Percentiles rank a stretch among this genome's conserved stretches.
phyloP scores from a whole-genome alignment of 2,888 invertebrate genomes.

The Cecidostiba fungosa region DNA sequence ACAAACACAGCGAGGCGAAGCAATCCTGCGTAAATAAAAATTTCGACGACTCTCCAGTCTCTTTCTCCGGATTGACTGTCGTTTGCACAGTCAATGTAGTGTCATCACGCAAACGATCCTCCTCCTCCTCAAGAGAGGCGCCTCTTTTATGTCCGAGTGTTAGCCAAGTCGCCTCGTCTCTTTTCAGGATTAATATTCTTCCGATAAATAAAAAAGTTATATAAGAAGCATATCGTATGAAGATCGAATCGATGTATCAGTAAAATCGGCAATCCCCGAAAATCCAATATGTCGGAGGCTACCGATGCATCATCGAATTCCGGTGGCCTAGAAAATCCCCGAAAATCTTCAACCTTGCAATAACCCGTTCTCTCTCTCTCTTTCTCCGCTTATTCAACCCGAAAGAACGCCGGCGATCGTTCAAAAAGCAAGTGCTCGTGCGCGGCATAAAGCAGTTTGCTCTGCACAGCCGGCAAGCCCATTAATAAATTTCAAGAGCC shows the following conservation, averaged over 20 bases:
- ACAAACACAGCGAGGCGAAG: background rate
- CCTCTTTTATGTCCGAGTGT: background rate
- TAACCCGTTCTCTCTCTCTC: background rate
- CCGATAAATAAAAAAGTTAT: too few relatives aligned
- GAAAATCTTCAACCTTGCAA: background rate
- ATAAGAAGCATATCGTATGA: too few relatives aligned
- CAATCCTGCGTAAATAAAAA: constrained; percentile 17
- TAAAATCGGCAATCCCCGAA: too few relatives aligned
- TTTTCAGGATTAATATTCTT: background rate
- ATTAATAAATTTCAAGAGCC: constrained; percentile 33
- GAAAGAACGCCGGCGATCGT: constrained; percentile 2
- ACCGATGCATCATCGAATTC: background rate
- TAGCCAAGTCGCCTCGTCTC: background rate
- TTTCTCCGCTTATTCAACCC: background rate
- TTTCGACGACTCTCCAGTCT: background rate
- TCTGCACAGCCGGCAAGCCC: constrained; percentile 1
- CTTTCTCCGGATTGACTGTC: background rate
- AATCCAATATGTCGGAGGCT: too few relatives aligned
- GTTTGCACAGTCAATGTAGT: background rate
- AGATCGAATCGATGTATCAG: too few relatives aligned
- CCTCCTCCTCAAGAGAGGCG: background rate
- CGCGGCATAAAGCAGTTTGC: constrained; percentile 1
- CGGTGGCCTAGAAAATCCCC: background rate
- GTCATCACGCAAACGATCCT: background rate
- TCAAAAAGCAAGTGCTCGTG: background rate